phyloP scores from a whole-genome alignment of 2,113 vertebrate genomes.

The Myrmecobius fasciatus region DNA sequence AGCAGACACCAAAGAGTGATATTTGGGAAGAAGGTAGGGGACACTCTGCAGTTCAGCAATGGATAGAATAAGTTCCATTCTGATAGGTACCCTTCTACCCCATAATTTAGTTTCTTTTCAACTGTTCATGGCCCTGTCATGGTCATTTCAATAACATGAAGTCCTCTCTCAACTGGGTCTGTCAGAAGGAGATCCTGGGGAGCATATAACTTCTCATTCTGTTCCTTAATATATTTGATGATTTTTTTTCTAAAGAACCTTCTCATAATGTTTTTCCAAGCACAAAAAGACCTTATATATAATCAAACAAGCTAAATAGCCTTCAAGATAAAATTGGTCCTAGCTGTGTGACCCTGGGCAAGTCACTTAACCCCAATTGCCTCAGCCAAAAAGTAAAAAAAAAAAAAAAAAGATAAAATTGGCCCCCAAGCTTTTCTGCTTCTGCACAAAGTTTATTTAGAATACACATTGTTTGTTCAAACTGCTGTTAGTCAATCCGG shows the following conservation, averaged over 20 bases:
- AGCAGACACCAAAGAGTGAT: slow-evolving; percentile 85
- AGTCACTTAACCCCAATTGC: too few species aligned
- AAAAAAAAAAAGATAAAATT: neutral
- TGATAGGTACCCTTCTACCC: slow-evolving; percentile 69
- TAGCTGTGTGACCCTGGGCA: too few species aligned
- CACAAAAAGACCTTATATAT: neutral
- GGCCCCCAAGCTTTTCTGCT: too few species aligned
- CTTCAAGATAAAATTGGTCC: neutral
- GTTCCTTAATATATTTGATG: neutral
- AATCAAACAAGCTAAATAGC: neutral
- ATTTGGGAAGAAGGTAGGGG: slow-evolving; percentile 83
- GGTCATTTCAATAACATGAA: neutral
- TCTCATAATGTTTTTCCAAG: neutral
- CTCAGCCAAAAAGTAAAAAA: too few species aligned
- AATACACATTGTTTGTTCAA: neutral
- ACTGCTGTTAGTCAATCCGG: slow-evolving; percentile 81
- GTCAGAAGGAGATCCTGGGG: neutral
- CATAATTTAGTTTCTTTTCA: neutral
- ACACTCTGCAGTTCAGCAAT: slow-evolving; percentile 67
- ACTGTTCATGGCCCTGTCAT: neutral
- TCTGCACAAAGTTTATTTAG: neutral
- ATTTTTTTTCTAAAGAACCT: neutral
- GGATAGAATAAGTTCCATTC: slow-evolving; percentile 76
- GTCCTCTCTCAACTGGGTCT: neutral
- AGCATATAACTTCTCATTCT: neutral